Base-by-base conservation (phyloP, 2,797 vertebrate species). In the Protosalanx chinensis region DNA sequence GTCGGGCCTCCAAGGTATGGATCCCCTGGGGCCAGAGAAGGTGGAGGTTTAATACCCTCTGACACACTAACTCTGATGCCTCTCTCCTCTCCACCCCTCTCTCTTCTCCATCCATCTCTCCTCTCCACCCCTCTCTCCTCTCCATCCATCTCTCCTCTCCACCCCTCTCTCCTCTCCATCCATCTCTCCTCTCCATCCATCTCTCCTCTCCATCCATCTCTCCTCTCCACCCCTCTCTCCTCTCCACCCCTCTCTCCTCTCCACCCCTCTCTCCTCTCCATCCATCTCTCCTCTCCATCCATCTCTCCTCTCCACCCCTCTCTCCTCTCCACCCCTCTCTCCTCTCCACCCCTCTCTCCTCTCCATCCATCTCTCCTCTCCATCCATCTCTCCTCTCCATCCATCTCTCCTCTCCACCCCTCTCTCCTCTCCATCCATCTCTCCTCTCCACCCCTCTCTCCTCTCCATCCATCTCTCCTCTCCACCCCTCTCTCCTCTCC, bases 1-100 rank as follows among this genome's bases (percentile, higher is more conserved):
- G 91, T 53, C 90, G 64, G 71, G 81, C 86, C 58, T 58, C 90
- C 0, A 88, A 63, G 88, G 94, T 93, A 88, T 7, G n/a, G 0
- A 68, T 41, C 37, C 41, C 12, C 41, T 18, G 0, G 27, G 6
- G 18, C 57, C n/a, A 59, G 57, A 4, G 1, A 49, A 8, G 7
- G 37, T 10, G 7, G 2, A 41, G 10, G 10, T 51, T 20, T 10
- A 27, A 49, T 8, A 16, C 16, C 12, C 35, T n/a, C 16, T 64
- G 35, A 10, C 29, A 29, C 29, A 29, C 10, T 41, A 41, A 12
- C 41, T 12, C 8, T 41, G 41, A 41, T 41, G 41, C 41, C 2
- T 35, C 33, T 35, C 33, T 35, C 4, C 33, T 35, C 33, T 13
- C 18, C 51, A 13, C 51, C 56, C 56, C 56, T 57, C 56, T 57